Evolutionary conservation across 1,140 invertebrate genomes (phyloP).

Genomic region (Ditylenchus dipsaci): DNA sequence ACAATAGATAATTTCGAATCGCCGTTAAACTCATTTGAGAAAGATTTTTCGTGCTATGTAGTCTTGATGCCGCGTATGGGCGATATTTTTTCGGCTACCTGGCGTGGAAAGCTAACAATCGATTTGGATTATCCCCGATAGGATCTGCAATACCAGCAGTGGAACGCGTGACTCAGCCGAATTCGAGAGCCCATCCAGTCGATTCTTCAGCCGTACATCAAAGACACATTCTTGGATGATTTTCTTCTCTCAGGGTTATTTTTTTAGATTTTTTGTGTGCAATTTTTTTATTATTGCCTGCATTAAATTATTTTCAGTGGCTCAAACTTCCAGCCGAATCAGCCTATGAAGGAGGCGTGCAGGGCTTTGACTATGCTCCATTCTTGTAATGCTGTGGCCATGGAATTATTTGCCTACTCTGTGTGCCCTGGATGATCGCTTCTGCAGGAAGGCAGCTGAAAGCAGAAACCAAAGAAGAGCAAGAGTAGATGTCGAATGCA

Average conservation of each 20-base stretch:
- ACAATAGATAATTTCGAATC: no score
- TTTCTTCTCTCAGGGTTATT: no score
- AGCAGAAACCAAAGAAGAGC: neutral
- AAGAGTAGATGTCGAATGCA: neutral
- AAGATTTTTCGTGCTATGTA: neutral
- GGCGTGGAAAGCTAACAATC: neutral
- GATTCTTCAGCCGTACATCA: no score
- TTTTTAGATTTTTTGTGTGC: no score
- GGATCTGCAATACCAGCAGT: neutral
- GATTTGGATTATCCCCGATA: neutral
- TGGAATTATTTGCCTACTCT: slow-evolving; percentile 7
- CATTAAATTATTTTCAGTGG: neutral
- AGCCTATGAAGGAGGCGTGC: no score
- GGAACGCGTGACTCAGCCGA: no score
- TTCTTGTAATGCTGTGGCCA: neutral
- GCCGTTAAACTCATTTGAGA: neutral
- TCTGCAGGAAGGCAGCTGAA: neutral
- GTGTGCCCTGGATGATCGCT: slow-evolving; percentile 2
- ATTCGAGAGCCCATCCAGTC: no score
- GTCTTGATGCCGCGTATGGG: neutral
- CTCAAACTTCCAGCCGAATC: neutral
- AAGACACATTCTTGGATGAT: no score
- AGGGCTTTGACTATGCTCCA: neutral
- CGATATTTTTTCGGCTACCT: neutral
- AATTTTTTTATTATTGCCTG: no score